Conservation (phyloP, 2,113 vertebrate genomes). For the sheep (Ovis aries) region DNA sequence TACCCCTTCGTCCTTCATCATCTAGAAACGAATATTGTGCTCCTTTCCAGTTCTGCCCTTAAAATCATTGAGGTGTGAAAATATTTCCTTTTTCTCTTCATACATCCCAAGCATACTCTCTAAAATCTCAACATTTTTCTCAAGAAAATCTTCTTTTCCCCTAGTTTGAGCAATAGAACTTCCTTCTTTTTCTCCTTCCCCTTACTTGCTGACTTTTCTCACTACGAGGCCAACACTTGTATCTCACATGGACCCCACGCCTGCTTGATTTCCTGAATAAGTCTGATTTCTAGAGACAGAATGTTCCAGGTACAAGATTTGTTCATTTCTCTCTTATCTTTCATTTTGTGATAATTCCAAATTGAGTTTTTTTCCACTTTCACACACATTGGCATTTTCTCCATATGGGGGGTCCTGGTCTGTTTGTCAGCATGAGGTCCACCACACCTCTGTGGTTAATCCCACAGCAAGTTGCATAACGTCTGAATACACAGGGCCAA, state of each 20-base stretch:
- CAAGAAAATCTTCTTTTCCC: not conserved
- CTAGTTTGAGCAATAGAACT: not conserved
- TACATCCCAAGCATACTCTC: not conserved
- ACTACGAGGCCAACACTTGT: not conserved
- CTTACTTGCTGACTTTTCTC: not conserved
- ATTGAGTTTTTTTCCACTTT: not conserved
- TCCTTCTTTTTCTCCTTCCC: not conserved
- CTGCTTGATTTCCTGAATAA: not conserved
- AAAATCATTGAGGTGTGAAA: not conserved
- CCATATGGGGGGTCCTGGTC: not conserved
- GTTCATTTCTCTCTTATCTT: not conserved
- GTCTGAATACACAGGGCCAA: not conserved
- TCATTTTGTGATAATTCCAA: not conserved
- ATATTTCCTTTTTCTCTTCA: not conserved
- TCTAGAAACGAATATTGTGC: not conserved
- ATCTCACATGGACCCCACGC: not conserved
- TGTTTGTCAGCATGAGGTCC: not conserved
- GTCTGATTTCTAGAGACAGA: not conserved
- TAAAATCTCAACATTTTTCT: not conserved
- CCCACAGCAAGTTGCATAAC: not conserved
- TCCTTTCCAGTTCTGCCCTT: not conserved
- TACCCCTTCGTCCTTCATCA: not conserved
- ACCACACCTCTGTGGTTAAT: not conserved
- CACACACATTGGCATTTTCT: not conserved
- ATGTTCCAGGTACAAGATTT: not conserved